phyloP scores from a whole-genome alignment of 2,888 invertebrate species.

The Cataglyphis altisquamis region DNA sequence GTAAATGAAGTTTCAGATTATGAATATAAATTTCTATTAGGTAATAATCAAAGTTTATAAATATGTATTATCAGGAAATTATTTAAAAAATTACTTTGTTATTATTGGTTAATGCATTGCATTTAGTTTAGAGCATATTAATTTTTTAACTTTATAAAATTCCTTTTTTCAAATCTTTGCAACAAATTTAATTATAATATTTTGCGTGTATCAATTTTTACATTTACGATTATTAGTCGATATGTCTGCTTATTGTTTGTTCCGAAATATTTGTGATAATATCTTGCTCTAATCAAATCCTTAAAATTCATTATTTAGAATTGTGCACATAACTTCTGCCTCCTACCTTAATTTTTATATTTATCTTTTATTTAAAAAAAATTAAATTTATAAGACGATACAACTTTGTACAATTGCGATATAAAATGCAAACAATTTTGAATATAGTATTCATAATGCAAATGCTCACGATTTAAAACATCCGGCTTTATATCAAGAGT shows the following conservation, averaged over 20 bases:
- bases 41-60: not conserved
- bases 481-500: conserved; percentile 11
- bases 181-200: conserved; percentile 10
- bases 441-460: not conserved
- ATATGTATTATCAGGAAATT: not conserved
- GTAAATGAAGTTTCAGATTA: not conserved
- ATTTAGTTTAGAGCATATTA: not conserved
- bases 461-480: conserved; percentile 9
- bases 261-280: not conserved
- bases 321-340: not conserved
- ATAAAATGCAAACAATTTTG: not conserved
- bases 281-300: not conserved
- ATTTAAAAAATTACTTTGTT: not conserved
- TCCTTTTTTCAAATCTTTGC: not conserved
- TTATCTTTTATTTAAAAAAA: not conserved
- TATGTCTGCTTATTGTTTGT: not conserved
- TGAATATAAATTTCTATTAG: not conserved
- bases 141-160: not conserved
- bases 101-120: not conserved
- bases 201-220: not conserved
- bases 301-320: not conserved
- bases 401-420: not conserved
- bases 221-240: not conserved
- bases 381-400: not conserved
- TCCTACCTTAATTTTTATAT: not conserved